Conservation (phyloP, 2,888 invertebrate species). For the Sinopyrophorus schimmeli region DNA sequence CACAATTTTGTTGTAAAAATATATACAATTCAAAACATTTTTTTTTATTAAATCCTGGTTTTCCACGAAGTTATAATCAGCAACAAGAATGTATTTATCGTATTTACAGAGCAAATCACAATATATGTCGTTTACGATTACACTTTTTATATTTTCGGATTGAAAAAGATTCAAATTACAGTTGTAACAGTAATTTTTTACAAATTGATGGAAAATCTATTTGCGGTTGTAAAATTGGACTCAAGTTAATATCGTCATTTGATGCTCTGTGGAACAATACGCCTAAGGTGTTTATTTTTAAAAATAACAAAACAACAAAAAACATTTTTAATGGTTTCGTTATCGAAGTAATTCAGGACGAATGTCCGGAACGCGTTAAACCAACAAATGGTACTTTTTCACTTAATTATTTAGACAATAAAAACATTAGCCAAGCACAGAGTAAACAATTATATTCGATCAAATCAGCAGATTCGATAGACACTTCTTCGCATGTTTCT, state of each 20-base stretch:
- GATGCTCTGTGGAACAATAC: constrained; percentile 47
- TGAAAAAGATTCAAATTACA: constrained; percentile 40
- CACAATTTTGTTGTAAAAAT: constrained; percentile 52
- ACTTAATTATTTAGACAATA: background rate
- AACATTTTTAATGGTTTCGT: constrained; percentile 58
- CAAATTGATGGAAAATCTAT: constrained; percentile 61
- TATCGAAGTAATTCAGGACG: constrained; percentile 61
- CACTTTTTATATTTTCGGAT: constrained; percentile 61
- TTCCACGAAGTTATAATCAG: constrained; percentile 55
- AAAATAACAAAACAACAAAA: constrained; percentile 53
- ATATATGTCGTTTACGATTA: constrained; percentile 59
- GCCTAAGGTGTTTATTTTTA: constrained; percentile 56
- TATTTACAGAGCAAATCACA: constrained; percentile 56
- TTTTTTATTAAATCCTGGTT: constrained; percentile 61
- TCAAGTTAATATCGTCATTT: constrained; percentile 50
- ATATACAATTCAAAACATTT: constrained; percentile 56
- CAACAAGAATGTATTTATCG: constrained; percentile 58
- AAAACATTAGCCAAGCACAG: background rate
- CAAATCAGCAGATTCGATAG: too few relatives aligned
- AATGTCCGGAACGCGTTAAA: constrained; percentile 54
- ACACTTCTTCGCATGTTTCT: too few relatives aligned
- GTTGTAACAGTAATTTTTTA: constrained; percentile 58
- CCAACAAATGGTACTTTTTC: constrained; percentile 17
- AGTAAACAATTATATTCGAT: too few relatives aligned
- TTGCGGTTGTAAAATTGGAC: constrained; percentile 61